Evolutionary conservation across 2,888 invertebrate genomes (phyloP).

Genomic region (Augiades crinisus): DNA sequence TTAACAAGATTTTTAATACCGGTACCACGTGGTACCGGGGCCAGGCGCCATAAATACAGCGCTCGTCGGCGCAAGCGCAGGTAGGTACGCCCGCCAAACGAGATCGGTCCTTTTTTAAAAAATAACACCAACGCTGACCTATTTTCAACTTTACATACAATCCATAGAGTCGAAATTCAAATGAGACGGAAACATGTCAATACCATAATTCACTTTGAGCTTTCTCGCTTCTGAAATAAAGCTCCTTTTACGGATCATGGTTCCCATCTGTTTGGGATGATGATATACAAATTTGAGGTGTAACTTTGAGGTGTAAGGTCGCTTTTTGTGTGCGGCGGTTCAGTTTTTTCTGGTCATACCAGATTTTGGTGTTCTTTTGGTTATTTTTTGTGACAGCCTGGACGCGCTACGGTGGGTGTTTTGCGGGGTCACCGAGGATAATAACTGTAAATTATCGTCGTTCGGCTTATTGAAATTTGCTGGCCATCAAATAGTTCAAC

Average conservation of each 20-base stretch:
- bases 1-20: constrained; percentile 72
- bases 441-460: constrained; percentile 80
- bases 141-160: constrained; percentile 36
- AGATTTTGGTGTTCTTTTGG: constrained; percentile 70
- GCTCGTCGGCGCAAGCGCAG: constrained; percentile 75
- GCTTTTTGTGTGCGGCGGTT: constrained; percentile 40
- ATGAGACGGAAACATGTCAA: constrained; percentile 39
- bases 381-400: constrained; percentile 70
- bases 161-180: constrained; percentile 46
- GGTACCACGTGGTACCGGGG: constrained; percentile 66
- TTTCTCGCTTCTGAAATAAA: constrained; percentile 78
- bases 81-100: constrained; percentile 79
- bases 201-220: constrained; percentile 76
- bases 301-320: constrained; percentile 41
- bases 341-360: constrained; percentile 72
- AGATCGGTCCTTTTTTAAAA: constrained; percentile 73
- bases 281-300: constrained; percentile 37
- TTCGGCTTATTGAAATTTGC: constrained; percentile 75
- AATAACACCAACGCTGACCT: constrained; percentile 31
- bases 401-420: constrained; percentile 73
- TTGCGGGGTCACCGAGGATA: constrained; percentile 79
- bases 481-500: constrained; percentile 66
- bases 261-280: constrained; percentile 42
- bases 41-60: constrained; percentile 79
- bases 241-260: constrained; percentile 68